Evolutionary conservation across 2,797 vertebrate species (phyloP).

Genomic region (Simalia tracyae): DNA sequence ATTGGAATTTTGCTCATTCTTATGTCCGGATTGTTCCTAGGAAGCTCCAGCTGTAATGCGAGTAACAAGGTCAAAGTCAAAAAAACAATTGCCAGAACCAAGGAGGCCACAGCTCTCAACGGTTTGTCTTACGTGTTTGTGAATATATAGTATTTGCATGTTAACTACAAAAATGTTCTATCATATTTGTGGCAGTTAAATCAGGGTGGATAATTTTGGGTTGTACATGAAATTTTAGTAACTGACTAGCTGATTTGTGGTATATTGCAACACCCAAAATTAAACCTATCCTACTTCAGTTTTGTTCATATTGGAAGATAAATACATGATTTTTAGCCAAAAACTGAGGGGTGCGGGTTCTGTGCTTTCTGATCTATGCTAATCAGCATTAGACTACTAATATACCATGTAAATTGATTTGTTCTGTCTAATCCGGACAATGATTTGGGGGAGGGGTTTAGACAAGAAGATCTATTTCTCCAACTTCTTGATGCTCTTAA

Average conservation of each 20-base stretch:
- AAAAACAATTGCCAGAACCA: conserved; percentile 60
- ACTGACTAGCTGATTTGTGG: no score
- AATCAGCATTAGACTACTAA: neutral
- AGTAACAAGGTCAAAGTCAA: conserved; percentile 74
- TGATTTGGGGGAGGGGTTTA: no score
- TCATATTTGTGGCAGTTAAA: neutral
- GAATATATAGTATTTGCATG: neutral
- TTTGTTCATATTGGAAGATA: no score
- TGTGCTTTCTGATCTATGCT: neutral
- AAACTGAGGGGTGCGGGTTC: no score
- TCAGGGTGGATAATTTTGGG: neutral
- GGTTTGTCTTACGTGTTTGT: conserved; percentile 50
- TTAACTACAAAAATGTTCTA: neutral
- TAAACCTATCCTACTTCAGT: neutral
- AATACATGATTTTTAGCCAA: neutral
- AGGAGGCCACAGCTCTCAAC: neutral
- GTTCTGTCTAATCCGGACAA: neutral
- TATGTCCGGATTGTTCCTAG: conserved; percentile 59
- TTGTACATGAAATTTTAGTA: no score
- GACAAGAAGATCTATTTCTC: neutral
- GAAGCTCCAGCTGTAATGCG: conserved; percentile 54
- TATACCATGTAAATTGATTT: neutral
- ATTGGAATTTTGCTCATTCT: conserved; percentile 9
- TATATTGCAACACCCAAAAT: no score
- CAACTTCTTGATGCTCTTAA: neutral